Evolutionary conservation across 2,113 vertebrate genomes (phyloP), one percentile per base, ranked within the genome.

Genomic region (Oreochromis aureus): DNA sequence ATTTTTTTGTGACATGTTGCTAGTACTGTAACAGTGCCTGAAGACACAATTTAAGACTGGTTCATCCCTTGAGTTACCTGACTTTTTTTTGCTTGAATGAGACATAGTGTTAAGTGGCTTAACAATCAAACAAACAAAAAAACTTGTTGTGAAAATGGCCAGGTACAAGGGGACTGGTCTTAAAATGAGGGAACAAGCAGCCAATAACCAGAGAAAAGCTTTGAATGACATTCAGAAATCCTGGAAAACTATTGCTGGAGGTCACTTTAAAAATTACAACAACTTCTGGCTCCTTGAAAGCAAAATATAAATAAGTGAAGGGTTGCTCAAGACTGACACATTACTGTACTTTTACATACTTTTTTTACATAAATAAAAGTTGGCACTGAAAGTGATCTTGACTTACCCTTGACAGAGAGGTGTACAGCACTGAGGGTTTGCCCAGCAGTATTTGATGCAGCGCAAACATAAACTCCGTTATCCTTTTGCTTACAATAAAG

Each of bases 401-500:
- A 93, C 94, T 92, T 97, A 99, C 99, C 99, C 96, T 98, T 98
- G 78, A 99, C 98, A 13, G 97, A 96, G 90, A 99, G 97, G 82
- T 98, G 98, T 81, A 99, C 98, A 0, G 98, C 97, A 1, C 99
- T 99, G 85, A 99, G 96, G 0, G 99, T 99, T 94, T 98, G 98
- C 22, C 99, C 99, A 0, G 98, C 98, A 0, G 97, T 96, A 89
- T 99, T 99, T 92, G 98, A 99, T 1, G 99, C 99, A 0, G 98
- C 97, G 86, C 99, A 99, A 51, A 99, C 94, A 10, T 99, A 99
- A 78, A 99, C 97, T 9, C 99, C 99, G 34, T 98, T 97, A 91
- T 99, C 99, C 91, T 97, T 97, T 81, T 97, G 97, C 69, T 98
- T 98, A 95, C 99, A 99, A 95, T 99, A 99, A 63, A 99, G 96